These are phyloP conservation scores for Fragum whitleyi DNA, from an alignment of 2,888 invertebrate genomes.

Conservation along the genomic window DNA sequence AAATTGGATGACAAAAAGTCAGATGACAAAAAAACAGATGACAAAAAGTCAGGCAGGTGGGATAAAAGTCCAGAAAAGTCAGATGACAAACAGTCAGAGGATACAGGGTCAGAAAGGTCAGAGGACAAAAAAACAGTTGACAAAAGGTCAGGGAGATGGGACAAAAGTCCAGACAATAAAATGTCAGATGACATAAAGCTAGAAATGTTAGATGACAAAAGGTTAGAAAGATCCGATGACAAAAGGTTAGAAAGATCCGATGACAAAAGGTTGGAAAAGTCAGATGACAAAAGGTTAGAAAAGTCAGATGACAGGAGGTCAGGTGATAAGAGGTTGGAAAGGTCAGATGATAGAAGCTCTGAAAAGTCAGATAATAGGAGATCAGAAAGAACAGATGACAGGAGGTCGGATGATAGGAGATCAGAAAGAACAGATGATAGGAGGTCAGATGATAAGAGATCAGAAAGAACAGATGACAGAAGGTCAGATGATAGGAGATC, in stretches of 20 bases:
- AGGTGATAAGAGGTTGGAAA: too few species aligned
- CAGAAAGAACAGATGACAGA: too few species aligned
- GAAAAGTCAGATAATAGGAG: too few species aligned
- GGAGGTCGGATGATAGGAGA: slow-evolving; percentile 24
- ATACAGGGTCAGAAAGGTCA: neutral
- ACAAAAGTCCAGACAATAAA: neutral
- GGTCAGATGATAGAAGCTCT: too few species aligned
- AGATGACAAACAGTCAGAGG: slow-evolving; percentile 21
- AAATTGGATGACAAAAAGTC: neutral
- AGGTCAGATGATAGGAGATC: neutral
- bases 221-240: too few species aligned
- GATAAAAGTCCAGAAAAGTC: neutral
- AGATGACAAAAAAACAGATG: neutral
- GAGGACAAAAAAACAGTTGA: neutral
- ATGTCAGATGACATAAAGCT: too few species aligned
- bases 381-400: too few species aligned
- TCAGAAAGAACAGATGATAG: neutral
- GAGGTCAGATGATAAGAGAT: too few species aligned
- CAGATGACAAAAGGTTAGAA: neutral
- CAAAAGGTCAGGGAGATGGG: neutral
- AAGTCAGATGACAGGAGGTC: neutral
- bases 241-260: neutral
- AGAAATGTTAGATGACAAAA: too few species aligned
- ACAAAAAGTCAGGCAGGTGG: neutral
- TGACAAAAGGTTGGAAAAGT: neutral